Evolutionary conservation across 2,888 invertebrate species (phyloP).

Genomic region (Ferdinandea cuprea): DNA sequence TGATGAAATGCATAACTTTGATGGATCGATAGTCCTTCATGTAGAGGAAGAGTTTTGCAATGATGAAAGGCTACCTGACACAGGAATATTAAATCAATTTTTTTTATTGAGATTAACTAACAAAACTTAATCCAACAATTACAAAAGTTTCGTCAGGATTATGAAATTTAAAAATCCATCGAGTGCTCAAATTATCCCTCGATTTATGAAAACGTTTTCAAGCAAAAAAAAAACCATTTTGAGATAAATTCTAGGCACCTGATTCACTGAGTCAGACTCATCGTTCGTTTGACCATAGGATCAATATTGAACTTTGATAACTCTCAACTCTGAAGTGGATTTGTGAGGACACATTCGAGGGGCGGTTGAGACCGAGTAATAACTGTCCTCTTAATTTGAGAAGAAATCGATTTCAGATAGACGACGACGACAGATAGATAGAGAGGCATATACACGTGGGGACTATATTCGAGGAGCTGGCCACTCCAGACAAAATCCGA

Average conservation of each 20-base stretch:
- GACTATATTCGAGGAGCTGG: background rate
- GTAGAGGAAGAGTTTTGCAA: background rate
- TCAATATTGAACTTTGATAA: conserved; percentile 61
- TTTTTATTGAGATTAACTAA: conserved; percentile 61
- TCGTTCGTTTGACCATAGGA: conserved; percentile 32
- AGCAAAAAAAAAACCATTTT: background rate
- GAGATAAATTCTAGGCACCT: no score
- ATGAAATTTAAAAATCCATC: background rate
- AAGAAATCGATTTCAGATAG: conserved; percentile 41
- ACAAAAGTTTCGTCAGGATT: conserved; percentile 14
- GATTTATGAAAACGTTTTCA: conserved; percentile 1
- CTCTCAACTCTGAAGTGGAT: conserved; percentile 42
- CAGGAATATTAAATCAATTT: conserved; percentile 34
- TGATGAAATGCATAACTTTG: conserved; percentile 24
- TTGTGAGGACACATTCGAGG: conserved; percentile 20
- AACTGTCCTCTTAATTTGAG: conserved; percentile 52
- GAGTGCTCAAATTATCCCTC: conserved; percentile 28
- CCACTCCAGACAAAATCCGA: conserved; percentile 23
- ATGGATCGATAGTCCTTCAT: conserved; percentile 3
- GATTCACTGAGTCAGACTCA: no score
- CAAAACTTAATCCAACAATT: conserved; percentile 36
- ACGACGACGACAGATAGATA: background rate
- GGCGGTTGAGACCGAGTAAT: conserved; percentile 27
- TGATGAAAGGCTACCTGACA: conserved; percentile 1
- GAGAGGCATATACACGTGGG: no score